Conservation (phyloP, 2,888 invertebrate species). For the Melinaea menophilus region DNA sequence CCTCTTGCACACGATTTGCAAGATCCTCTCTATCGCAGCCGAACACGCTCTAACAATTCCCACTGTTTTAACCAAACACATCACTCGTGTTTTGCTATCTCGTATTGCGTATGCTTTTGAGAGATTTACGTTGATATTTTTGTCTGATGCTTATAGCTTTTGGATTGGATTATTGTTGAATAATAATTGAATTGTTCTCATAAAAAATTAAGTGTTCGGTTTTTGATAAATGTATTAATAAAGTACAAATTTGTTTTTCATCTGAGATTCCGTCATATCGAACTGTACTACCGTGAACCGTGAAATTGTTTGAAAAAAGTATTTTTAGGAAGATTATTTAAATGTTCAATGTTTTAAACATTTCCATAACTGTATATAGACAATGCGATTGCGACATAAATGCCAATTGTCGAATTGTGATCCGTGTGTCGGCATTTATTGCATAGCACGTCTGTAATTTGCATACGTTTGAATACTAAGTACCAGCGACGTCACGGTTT, state of each 20-base stretch:
- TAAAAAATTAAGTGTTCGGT: no score
- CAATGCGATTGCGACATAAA: conserved; percentile 66
- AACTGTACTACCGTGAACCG: no score
- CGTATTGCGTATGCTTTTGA: conserved; percentile 17
- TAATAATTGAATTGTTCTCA: no score
- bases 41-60: conserved; percentile 52
- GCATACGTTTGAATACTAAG: conserved; percentile 78
- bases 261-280: no score
- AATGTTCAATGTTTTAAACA: no score
- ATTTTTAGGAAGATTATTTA: no score
- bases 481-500: conserved; percentile 66
- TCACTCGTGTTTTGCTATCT: conserved; percentile 20
- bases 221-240: no score
- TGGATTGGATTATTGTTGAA: no score
- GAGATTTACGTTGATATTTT: conserved; percentile 17
- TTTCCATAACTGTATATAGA: conserved; percentile 35
- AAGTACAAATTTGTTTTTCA: no score
- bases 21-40: conserved; percentile 64
- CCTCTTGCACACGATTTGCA: conserved; percentile 57
- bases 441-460: conserved; percentile 76
- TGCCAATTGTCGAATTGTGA: conserved; percentile 76
- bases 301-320: no score
- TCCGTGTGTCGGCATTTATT: conserved; percentile 76
- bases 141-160: conserved; percentile 6
- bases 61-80: conserved; percentile 42